Percentiles rank a stretch among this genome's conserved stretches.
These are phyloP conservation scores for Chelon labrosus DNA, from an alignment of 2,797 vertebrate species.

Conservation along the genomic window DNA sequence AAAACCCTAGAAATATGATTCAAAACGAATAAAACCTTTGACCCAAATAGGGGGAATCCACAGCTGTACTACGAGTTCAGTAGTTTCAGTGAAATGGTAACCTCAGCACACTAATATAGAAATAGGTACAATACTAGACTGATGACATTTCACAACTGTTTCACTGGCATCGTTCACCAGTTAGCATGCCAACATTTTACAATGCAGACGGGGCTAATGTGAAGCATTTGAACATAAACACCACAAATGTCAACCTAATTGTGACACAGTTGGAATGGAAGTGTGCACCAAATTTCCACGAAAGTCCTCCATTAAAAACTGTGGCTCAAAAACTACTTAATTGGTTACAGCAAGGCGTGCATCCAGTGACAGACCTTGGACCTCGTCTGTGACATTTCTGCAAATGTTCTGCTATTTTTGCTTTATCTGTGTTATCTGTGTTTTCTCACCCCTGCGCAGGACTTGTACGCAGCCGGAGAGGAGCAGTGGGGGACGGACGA, in stretches of 20 bases:
- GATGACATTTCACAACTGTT: neutral
- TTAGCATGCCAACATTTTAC: neutral
- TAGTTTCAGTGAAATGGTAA: neutral
- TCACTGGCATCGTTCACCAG: neutral
- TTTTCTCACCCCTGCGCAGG: constrained; percentile 75
- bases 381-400: neutral
- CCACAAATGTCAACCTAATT: no score
- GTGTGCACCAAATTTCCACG: no score
- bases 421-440: neutral
- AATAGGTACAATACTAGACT: neutral
- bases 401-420: neutral
- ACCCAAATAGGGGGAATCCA: no score
- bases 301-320: no score
- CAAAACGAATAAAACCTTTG: neutral
- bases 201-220: no score
- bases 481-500: constrained; percentile 97
- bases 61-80: neutral
- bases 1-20: neutral
- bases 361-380: neutral
- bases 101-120: neutral
- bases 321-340: no score
- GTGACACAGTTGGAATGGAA: no score
- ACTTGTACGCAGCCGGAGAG: constrained; percentile 93
- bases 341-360: no score
- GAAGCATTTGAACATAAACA: no score